Base-by-base conservation (phyloP, 2,888 invertebrate species). In the Meghimatium bilineatum region DNA sequence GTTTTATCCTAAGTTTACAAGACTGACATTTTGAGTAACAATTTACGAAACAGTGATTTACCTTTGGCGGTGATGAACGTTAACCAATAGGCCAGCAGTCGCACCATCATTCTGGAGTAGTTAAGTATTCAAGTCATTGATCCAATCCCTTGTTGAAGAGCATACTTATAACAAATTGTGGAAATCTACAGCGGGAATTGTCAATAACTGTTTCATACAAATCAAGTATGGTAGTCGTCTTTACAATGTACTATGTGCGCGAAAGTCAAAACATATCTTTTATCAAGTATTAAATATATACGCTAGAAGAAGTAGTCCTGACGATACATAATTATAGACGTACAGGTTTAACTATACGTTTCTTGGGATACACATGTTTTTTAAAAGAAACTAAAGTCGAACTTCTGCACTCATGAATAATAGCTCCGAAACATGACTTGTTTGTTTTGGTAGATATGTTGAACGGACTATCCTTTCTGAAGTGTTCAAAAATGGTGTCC, bases 1-100 rank as follows among this genome's bases (percentile, higher is more conserved):
- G 0, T 26, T 32, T 29, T 44, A n/a, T 49, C 52, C 32, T 32
- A 52, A 74, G 14, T 23, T 52, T 32, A 74, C 32, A 32, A 17
- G 29, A 74, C 12, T 49, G 44, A 49, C 49, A 74, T 74, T 74
- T 34, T 74, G 49, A 34, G 32, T 6, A 74, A 74, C 74, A 52
- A 32, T 52, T 52, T 52, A 29, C 49, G 29, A 52, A 52, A 74
- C 52, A 52, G 26, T 32, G 52, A 52, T 52, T 74, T 74, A 74
- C 74, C 74, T 74, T 74, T 74, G 0, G 29, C 74, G 3, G 52
- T 32, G 74, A 52, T 12, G 34, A 74, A 32, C 32, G 52, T n/a
- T 52, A 52, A 14, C 52, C 49, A 74, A 52, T 49, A 52, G 32
- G 52, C 20, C 32, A 74, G 32, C 52, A 74, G 32, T 5, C 32